A percentile compares a stretch with the other conserved stretches of the same genome.
These are phyloP conservation scores for Ctenopoma kingsleyae DNA, from an alignment of 2,797 vertebrate species.

Conservation along the genomic window DNA sequence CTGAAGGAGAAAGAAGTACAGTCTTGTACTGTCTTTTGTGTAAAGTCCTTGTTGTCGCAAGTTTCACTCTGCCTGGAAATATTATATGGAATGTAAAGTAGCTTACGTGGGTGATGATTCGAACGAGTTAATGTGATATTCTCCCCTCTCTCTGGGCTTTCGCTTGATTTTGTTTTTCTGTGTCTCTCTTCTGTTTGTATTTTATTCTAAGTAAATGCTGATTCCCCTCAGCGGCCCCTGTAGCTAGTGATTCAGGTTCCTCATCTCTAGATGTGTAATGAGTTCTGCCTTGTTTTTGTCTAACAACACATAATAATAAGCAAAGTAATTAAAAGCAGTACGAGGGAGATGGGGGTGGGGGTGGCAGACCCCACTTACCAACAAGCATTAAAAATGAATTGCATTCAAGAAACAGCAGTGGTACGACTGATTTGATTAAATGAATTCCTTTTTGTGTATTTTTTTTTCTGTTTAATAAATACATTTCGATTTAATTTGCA, in stretches of 20 bases:
- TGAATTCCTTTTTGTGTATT: conserved; percentile 49
- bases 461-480: conserved; percentile 12
- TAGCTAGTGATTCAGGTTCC: conserved; percentile 80
- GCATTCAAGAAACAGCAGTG: conserved; percentile 61
- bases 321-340: conserved; percentile 86
- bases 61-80: conserved; percentile 54
- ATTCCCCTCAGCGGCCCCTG: conserved; percentile 75
- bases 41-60: conserved; percentile 46
- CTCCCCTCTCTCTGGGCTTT: conserved; percentile 49
- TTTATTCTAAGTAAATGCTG: conserved; percentile 74
- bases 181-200: conserved; percentile 61
- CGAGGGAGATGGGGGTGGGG: conserved; percentile 19
- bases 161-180: conserved; percentile 47
- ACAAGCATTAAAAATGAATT: conserved; percentile 72
- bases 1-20: conserved; percentile 48
- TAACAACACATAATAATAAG: conserved; percentile 82
- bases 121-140: conserved; percentile 65
- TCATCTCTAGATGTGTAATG: conserved; percentile 84
- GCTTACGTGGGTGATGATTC: conserved; percentile 60
- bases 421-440: conserved; percentile 63
- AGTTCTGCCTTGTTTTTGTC: conserved; percentile 86
- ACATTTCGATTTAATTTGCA: conserved; percentile 72
- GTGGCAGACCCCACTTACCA: conserved; percentile 65
- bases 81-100: conserved; percentile 64
- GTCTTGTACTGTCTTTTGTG: conserved; percentile 42